A percentile compares a stretch with the other conserved stretches of the same genome.
Conservation (phyloP, 2,888 invertebrate species). For the Sinohyriopsis cumingii region DNA sequence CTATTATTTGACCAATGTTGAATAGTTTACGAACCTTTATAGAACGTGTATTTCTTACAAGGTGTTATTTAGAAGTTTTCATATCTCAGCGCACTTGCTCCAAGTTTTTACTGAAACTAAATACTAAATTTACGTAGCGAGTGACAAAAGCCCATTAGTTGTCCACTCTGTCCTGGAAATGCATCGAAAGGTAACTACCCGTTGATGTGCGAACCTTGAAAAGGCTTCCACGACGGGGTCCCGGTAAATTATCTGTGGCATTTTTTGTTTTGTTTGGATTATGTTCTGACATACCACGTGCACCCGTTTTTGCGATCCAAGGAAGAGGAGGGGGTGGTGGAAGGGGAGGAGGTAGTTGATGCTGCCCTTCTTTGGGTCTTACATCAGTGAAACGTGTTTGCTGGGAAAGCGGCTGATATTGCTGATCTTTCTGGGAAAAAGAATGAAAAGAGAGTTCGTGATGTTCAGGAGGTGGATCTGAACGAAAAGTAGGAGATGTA, state of each 20-base stretch:
- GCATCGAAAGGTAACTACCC: too few species aligned
- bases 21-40: too few species aligned
- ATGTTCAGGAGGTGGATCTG: slow-evolving; percentile 8
- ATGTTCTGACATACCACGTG: slow-evolving; percentile 28
- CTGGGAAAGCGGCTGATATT: neutral
- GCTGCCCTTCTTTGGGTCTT: slow-evolving; percentile 1
- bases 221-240: neutral
- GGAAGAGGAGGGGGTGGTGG: slow-evolving; percentile 23
- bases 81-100: too few species aligned
- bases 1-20: too few species aligned
- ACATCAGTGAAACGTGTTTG: neutral
- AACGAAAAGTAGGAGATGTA: too few species aligned
- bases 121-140: too few species aligned
- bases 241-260: neutral
- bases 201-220: too few species aligned
- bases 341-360: slow-evolving; percentile 11
- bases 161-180: too few species aligned
- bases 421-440: slow-evolving; percentile 10
- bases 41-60: too few species aligned
- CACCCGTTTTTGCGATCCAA: slow-evolving; percentile 13
- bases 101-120: too few species aligned
- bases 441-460: slow-evolving; percentile 10
- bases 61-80: too few species aligned
- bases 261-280: slow-evolving; percentile 24
- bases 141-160: too few species aligned